Conservation (phyloP, 2,113 vertebrate genomes). For the Carassius carassius region DNA sequence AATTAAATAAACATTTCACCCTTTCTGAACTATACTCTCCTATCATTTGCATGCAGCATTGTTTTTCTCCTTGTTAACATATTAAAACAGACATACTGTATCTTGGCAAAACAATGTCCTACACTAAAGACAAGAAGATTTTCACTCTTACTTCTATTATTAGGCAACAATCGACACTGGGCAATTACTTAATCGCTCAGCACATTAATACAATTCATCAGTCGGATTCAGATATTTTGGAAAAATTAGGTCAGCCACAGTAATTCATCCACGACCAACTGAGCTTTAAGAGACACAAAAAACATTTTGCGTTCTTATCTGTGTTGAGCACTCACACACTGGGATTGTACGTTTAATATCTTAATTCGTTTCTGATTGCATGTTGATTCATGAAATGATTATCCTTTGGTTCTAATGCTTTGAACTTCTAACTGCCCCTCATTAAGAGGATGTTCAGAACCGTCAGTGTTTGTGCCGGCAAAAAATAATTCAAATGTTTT, state of each 20-base stretch:
- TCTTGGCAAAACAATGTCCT: neutral
- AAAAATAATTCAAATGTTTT: slow-evolving; percentile 23
- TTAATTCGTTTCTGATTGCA: slow-evolving; percentile 6
- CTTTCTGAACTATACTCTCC: neutral
- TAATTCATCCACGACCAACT: slow-evolving; percentile 27
- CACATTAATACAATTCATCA: slow-evolving; percentile 37
- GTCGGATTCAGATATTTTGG: slow-evolving; percentile 33
- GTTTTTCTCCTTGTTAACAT: neutral
- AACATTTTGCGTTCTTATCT: slow-evolving; percentile 7
- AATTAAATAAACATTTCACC: no score
- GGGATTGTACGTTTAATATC: neutral
- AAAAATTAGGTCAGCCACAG: slow-evolving; percentile 47
- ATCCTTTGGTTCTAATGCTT: neutral
- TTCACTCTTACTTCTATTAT: slow-evolving; percentile 18
- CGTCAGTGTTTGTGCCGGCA: slow-evolving; percentile 12
- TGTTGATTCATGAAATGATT: neutral
- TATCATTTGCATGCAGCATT: neutral
- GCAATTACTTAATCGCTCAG: slow-evolving; percentile 45
- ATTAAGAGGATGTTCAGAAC: slow-evolving; percentile 8
- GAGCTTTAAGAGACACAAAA: slow-evolving; percentile 10
- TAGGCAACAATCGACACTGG: slow-evolving; percentile 40
- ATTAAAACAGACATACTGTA: neutral
- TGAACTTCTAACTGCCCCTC: neutral
- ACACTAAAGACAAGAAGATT: neutral
- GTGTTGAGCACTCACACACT: neutral